A percentile compares a stretch with the other conserved stretches of the same genome.
Evolutionary conservation across 1,140 invertebrate genomes (phyloP).

Genomic region (Whitmania pigra): DNA sequence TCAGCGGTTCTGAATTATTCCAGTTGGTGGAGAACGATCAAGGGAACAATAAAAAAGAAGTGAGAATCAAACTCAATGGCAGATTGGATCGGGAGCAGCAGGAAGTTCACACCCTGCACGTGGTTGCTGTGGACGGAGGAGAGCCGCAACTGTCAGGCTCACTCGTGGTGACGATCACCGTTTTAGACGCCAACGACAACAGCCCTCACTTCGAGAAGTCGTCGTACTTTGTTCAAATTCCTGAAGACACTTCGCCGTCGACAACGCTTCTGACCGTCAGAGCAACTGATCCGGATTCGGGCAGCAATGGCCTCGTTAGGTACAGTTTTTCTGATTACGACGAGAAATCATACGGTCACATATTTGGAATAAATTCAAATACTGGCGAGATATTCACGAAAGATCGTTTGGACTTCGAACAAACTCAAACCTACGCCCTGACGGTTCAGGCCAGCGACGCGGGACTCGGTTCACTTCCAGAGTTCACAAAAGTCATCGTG

Average conservation of each 20-base stretch:
- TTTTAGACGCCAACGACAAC: conserved; percentile 25
- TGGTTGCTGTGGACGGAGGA: conserved; percentile 22
- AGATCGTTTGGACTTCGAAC: conserved; percentile 62
- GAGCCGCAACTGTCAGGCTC: conserved; percentile 19
- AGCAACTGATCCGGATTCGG: conserved; percentile 19
- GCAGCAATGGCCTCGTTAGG: conserved; percentile 13
- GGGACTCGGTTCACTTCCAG: conserved; percentile 54
- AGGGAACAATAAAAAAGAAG: conserved; percentile 13
- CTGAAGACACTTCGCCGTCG: conserved; percentile 12
- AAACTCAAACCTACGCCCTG: conserved; percentile 35
- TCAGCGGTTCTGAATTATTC: conserved; percentile 17
- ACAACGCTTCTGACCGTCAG: conserved; percentile 14
- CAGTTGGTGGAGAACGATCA: conserved; percentile 14
- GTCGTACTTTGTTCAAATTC: conserved; percentile 14
- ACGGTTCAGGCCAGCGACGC: conserved; percentile 22
- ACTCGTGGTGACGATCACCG: conserved; percentile 13
- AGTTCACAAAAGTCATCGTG: conserved; percentile 48
- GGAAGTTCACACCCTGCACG: conserved; percentile 16
- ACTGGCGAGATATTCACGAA: conserved; percentile 32
- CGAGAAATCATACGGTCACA: background rate
- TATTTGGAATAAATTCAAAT: conserved; percentile 20
- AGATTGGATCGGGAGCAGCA: conserved; percentile 21
- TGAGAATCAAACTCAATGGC: conserved; percentile 13
- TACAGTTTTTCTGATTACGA: conserved; percentile 20
- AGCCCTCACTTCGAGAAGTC: conserved; percentile 22